phyloP scores from a whole-genome alignment of 2,113 vertebrate species.

The Hemibagrus wyckioides region DNA sequence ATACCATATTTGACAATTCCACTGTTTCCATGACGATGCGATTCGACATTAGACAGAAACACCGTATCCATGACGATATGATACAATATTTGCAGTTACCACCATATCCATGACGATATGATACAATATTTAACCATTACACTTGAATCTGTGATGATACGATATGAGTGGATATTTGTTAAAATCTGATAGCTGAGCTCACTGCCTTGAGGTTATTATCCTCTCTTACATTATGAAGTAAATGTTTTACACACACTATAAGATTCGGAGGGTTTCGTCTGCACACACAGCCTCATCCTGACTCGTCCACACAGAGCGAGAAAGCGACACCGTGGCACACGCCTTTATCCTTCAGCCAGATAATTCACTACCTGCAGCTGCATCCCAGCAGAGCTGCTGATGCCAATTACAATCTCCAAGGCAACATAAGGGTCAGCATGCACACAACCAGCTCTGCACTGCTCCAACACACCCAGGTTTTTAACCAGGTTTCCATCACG shows the following conservation, averaged over 20 bases:
- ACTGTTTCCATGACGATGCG: no score
- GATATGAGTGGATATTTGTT: no score
- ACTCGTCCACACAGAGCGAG: background rate
- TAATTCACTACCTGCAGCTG: conserved; percentile 43
- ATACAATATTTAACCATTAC: no score
- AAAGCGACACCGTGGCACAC: background rate
- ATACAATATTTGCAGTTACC: no score
- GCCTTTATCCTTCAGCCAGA: conserved; percentile 32
- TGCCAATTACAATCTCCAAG: conserved; percentile 44
- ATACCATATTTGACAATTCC: no score
- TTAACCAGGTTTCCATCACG: conserved; percentile 6
- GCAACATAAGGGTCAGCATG: conserved; percentile 46
- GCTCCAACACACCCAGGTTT: conserved; percentile 28
- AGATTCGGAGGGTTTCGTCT: background rate
- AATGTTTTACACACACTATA: background rate
- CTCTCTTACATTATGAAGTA: background rate
- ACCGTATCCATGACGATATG: no score
- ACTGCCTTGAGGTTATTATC: background rate
- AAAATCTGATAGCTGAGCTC: background rate
- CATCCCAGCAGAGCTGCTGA: conserved; percentile 38
- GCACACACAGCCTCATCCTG: background rate
- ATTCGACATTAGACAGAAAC: no score
- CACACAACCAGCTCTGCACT: conserved; percentile 34
- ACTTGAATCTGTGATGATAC: no score
- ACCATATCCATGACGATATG: no score